phyloP scores from a whole-genome alignment of 2,113 vertebrate genomes.

The Toxotes jaculatrix region DNA sequence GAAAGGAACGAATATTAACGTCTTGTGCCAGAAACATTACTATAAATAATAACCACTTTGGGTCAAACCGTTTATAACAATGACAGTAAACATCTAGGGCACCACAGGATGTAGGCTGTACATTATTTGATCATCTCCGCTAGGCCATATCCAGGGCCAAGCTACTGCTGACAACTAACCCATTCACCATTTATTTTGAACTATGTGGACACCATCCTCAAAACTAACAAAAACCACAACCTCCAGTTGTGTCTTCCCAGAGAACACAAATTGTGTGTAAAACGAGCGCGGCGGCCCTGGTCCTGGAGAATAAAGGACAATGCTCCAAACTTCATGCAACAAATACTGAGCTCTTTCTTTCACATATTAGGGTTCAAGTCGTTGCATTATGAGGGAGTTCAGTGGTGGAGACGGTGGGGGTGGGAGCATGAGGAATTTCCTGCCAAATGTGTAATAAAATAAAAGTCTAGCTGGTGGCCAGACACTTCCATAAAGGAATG shows the following conservation, averaged over 20 bases:
- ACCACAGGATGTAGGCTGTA: conserved; percentile 48
- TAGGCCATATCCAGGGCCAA: conserved; percentile 65
- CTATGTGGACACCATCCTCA: conserved; percentile 45
- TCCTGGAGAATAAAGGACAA: conserved; percentile 17
- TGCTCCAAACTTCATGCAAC: conserved; percentile 66
- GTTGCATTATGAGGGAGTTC: conserved; percentile 75
- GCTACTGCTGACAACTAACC: conserved; percentile 56
- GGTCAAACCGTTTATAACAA: conserved; percentile 36
- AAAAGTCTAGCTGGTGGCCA: conserved; percentile 77
- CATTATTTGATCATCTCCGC: conserved; percentile 62
- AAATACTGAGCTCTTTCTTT: conserved; percentile 50
- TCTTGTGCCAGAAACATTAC: conserved; percentile 9
- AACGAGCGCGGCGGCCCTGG: conserved; percentile 27
- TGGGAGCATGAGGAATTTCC: conserved; percentile 86
- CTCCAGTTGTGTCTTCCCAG: background rate
- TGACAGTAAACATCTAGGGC: conserved; percentile 41
- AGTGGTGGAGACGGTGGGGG: conserved; percentile 75
- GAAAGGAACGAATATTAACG: conserved; percentile 36
- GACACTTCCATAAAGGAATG: conserved; percentile 75
- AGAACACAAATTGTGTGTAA: conserved; percentile 19
- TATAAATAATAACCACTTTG: conserved; percentile 14
- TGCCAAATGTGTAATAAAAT: conserved; percentile 88
- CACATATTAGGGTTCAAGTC: conserved; percentile 75
- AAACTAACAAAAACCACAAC: conserved; percentile 23
- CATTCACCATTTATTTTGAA: conserved; percentile 60